Base-by-base conservation (phyloP, 2,888 invertebrate genomes). In the Volucella inanis region DNA sequence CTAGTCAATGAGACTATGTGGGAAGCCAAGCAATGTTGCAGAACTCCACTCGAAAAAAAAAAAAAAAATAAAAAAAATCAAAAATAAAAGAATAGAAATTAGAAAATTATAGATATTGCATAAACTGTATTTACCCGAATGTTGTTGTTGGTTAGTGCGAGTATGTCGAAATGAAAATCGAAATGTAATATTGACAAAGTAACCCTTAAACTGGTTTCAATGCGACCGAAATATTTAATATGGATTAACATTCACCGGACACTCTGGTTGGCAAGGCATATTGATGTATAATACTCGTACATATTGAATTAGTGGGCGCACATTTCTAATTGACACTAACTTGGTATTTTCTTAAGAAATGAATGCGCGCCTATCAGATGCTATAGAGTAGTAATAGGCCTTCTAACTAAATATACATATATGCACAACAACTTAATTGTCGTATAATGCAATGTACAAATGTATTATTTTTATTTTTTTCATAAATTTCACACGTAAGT, bases 321-420 rank as follows among this genome's bases (percentile, higher is more conserved):
- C 71, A 65, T 75, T 71, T 79, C 49, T 54, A 71, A 64, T 65
- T 65, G 61, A 71, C 55, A 79, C 43, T 71, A 75, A 65, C 84
- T 76, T 71, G 31, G 39, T 50, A 71, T 68, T 71, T 67, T 49
- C 39, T 71, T 22, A 81, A 68, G 72, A 80, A 81, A 85, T 77
- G 64, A 81, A 81, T 67, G 80, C 85, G 76, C 79, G 72, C 81
- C 76, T 81, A 80, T 85, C 68, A 76, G 85, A 81, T 85, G 80
- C 80, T 80, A 65, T 31, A 31, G 6, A 31, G 6, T 31, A 31
- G 31, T 31, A 31, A 31, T 31, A 31, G 31, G 31, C 31, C 31
- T 31, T 31, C 31, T 31, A 31, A 31, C 31, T 31, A 31, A 31
- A 31, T 31, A 31, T 31, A 0, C 6, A 31, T 31, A 31, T 31